Conservation (phyloP, 2,113 vertebrate species). For the Myanophis thanlyinensis region DNA sequence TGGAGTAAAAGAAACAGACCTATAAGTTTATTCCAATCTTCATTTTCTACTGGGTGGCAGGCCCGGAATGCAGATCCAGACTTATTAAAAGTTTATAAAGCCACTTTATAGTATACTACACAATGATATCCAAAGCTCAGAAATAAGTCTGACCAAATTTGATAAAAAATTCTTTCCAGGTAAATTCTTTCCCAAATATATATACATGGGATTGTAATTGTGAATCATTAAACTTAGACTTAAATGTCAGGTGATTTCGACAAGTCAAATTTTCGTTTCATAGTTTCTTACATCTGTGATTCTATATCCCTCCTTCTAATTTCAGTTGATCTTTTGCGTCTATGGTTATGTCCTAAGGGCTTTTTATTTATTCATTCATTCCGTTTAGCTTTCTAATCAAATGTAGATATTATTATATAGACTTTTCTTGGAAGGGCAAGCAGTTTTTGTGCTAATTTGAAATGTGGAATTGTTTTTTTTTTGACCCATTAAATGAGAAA, state of each 20-base stretch:
- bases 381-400: constrained; percentile 12
- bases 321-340: constrained; percentile 5
- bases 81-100: constrained; percentile 4
- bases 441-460: constrained; percentile 1
- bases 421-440: not conserved
- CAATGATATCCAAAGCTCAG: not conserved
- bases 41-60: constrained; percentile 11
- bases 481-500: not conserved
- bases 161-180: not conserved
- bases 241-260: not conserved
- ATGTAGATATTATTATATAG: constrained; percentile 12
- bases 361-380: constrained; percentile 22
- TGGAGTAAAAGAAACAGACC: not conserved
- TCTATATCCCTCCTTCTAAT: not conserved
- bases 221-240: constrained; percentile 24
- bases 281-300: not conserved
- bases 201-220: not conserved
- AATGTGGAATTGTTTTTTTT: not conserved
- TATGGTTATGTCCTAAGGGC: not conserved
- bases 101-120: constrained; percentile 13
- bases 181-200: no score
- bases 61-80: constrained; percentile 6
- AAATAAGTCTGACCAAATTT: not conserved
- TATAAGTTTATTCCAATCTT: not conserved
- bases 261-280: constrained; percentile 9